Evolutionary conservation across 2,888 invertebrate species (phyloP), one percentile per base, ranked within the genome.

Genomic region (Tachina grossa): DNA sequence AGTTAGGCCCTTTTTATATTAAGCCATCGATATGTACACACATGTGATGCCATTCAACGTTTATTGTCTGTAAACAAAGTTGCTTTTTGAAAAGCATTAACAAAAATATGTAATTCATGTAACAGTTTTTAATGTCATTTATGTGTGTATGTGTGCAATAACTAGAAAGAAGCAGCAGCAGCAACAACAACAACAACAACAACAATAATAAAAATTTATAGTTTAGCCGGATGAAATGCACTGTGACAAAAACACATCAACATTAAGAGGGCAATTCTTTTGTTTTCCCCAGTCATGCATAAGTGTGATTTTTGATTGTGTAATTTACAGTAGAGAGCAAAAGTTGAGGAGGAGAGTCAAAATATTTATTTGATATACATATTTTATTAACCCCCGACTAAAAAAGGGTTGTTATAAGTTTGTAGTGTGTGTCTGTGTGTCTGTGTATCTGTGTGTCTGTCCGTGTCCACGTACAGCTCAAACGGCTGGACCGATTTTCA

Each of bases 51-150:
- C 31, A 31, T 65, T 51, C 4, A 71, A 39, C 39, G 19, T 66
- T 65, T 55, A 63, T 55, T 72, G 9, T 41, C 22, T 39, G 8
- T 55, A 31, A 41, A 47, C 5, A n/a, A 41, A 13, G 1, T 47
- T 45, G 45, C 43, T 63, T 43, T 74, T 51, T 53, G 68, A 63
- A 66, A 63, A 13, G 16, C 77, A 69, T 71, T 71, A 55, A 45
- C 22, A 79, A 63, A 31, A 66, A 66, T n/a, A 47, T 80, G 83
- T 78, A 72, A 74, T 83, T 83, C 39, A n/a, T n/a, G 47, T 63
- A 68, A 63, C 69, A 49, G 47, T 66, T 57, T 71, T 75, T 80
- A 71, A 84, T 75, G 79, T 14, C 65, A 80, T 79, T 75, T 71
- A 47, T 61, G 57, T 61, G 61, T 49, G 77, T 51, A 31, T 61